Percentiles rank a stretch among this genome's conserved stretches.
Evolutionary conservation across 2,113 vertebrate species (phyloP).

Genomic region (Martes martes): DNA sequence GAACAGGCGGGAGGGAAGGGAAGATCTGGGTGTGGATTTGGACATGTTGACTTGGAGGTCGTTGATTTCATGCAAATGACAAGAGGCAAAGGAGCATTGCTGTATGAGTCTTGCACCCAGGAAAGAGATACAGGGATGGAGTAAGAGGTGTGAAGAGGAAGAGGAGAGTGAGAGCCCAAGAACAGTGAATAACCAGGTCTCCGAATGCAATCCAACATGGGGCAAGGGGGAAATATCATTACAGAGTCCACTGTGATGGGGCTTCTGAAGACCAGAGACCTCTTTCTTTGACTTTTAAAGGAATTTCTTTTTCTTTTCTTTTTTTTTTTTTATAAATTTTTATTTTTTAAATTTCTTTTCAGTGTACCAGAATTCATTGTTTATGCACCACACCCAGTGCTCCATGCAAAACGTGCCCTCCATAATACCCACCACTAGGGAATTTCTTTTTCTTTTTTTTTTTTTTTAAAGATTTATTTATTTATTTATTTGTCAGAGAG

Average conservation of each 20-base stretch:
- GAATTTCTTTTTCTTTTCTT: background rate
- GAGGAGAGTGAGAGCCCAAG: background rate
- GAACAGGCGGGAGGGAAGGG: no score
- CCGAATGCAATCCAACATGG: background rate
- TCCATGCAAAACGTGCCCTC: no score
- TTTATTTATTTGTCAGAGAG: no score
- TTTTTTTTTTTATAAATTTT: no score
- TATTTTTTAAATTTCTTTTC: no score
- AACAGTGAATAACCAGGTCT: background rate
- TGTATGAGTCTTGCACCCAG: background rate
- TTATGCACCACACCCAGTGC: no score
- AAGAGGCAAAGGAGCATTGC: background rate
- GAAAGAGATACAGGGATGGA: background rate
- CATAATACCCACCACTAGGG: no score
- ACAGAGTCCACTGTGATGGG: background rate
- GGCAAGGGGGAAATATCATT: rapidly evolving
- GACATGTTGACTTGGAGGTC: background rate
- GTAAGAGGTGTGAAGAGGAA: background rate
- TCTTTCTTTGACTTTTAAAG: background rate
- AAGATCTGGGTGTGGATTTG: background rate
- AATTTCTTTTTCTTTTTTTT: no score
- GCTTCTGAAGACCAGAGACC: background rate
- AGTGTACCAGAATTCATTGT: no score
- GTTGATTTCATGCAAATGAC: background rate
- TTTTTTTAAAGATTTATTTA: no score